Percentiles rank a stretch among this genome's conserved stretches.
These are phyloP conservation scores for Chaenocephalus aceratus DNA, from an alignment of 2,113 vertebrate genomes.

Conservation along the genomic window DNA sequence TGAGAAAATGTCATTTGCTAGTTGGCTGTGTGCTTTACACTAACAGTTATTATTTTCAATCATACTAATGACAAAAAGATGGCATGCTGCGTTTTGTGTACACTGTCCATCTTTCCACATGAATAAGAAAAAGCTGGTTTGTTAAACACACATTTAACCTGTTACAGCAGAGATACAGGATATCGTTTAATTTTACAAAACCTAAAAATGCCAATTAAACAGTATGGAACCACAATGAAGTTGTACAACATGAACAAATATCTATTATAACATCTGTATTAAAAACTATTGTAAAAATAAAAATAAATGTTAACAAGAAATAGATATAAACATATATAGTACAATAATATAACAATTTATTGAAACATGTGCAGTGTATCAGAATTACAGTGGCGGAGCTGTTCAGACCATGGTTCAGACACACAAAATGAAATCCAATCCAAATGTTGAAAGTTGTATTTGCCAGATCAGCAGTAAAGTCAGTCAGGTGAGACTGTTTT, in stretches of 20 bases:
- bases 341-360: too few species aligned
- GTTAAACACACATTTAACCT: not conserved
- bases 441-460: not conserved
- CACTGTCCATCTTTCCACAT: not conserved
- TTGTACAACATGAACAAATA: too few species aligned
- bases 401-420: too few species aligned
- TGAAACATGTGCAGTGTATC: too few species aligned
- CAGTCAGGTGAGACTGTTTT: conserved; percentile 34
- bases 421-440: not conserved
- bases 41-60: not conserved
- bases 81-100: not conserved
- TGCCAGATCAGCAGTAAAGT: conserved; percentile 20
- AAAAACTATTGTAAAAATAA: too few species aligned
- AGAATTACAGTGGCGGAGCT: too few species aligned
- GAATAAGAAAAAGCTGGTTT: not conserved
- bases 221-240: not conserved
- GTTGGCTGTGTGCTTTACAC: not conserved
- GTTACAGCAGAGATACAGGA: not conserved
- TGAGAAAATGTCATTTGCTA: not conserved
- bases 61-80: not conserved
- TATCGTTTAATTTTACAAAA: not conserved
- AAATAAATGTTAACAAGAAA: too few species aligned
- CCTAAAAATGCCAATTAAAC: not conserved
- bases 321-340: too few species aligned
- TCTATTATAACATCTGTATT: too few species aligned